These are phyloP conservation scores for Platysteira castanea DNA, from an alignment of 2,113 vertebrate species.

Conservation along the genomic window DNA sequence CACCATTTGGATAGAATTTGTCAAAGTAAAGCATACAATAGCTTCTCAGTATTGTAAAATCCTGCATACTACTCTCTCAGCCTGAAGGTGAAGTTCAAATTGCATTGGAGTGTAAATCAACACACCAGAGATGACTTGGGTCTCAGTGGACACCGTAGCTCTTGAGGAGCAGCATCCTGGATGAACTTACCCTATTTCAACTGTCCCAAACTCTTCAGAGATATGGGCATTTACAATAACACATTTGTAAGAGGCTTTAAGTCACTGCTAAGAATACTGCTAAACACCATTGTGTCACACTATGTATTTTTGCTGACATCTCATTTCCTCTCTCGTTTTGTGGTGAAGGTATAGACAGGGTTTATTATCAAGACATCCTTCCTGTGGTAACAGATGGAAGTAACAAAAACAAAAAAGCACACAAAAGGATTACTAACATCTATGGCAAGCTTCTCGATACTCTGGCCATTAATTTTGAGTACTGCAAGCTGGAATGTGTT, in stretches of 20 bases:
- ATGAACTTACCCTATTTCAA: neutral
- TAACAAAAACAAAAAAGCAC: constrained; percentile 33
- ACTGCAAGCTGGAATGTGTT: constrained; percentile 49
- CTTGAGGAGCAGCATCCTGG: neutral
- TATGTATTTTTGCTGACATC: constrained; percentile 59
- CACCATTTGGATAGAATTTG: neutral
- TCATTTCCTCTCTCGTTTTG: constrained; percentile 66
- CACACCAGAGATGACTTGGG: neutral
- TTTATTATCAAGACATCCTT: constrained; percentile 64
- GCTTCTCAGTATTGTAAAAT: neutral
- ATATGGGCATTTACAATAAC: neutral
- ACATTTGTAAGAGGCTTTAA: constrained; percentile 22
- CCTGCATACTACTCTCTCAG: neutral
- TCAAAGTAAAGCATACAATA: neutral
- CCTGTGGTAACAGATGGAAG: constrained; percentile 52
- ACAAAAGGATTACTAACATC: constrained; percentile 25
- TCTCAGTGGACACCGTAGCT: neutral
- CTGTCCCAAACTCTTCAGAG: neutral
- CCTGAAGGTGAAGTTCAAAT: neutral
- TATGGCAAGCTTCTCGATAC: constrained; percentile 2
- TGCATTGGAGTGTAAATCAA: neutral
- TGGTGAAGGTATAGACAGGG: constrained; percentile 51
- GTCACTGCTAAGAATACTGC: constrained; percentile 21
- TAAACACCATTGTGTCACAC: constrained; percentile 7
- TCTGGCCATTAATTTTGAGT: constrained; percentile 9